phyloP scores from a whole-genome alignment of 2,113 vertebrate genomes.

The Pagrus major region DNA sequence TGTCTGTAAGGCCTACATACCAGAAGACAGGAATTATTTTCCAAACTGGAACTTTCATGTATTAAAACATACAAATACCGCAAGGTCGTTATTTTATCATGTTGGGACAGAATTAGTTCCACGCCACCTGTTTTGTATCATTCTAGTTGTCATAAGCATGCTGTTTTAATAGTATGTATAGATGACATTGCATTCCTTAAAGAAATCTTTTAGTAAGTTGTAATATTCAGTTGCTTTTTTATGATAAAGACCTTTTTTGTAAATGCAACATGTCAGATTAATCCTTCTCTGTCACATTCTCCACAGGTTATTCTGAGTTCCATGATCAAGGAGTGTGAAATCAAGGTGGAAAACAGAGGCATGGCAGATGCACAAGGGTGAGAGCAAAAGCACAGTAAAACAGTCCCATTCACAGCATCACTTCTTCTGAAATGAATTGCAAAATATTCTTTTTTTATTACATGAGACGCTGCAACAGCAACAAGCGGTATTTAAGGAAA shows the following conservation, averaged over 20 bases:
- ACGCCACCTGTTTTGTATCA: not conserved
- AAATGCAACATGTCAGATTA: not conserved
- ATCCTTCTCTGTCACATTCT: slow-evolving; percentile 15
- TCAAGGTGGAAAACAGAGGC: slow-evolving; percentile 97
- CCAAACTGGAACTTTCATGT: not conserved
- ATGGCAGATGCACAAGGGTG: slow-evolving; percentile 97
- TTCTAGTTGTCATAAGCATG: not conserved
- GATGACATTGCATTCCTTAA: not conserved
- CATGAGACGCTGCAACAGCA: not conserved
- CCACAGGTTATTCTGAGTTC: slow-evolving; percentile 96
- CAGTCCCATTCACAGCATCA: not conserved
- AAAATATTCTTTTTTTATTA: slow-evolving; percentile 9
- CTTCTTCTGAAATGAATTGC: not conserved
- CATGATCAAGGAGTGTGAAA: slow-evolving; percentile 99
- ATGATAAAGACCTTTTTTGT: not conserved
- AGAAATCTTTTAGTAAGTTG: not conserved
- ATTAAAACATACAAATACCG: slow-evolving; percentile 2
- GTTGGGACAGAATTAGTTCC: not conserved
- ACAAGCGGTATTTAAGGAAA: not conserved
- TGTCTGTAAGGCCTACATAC: slow-evolving; percentile 22
- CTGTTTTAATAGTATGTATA: no score
- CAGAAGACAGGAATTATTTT: slow-evolving; percentile 16
- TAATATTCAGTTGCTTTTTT: not conserved
- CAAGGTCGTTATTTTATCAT: not conserved
- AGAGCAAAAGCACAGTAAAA: slow-evolving; percentile 55